These are phyloP conservation scores for Anoplolepis gracilipes DNA, from an alignment of 1,140 invertebrate genomes.

Conservation along the genomic window DNA sequence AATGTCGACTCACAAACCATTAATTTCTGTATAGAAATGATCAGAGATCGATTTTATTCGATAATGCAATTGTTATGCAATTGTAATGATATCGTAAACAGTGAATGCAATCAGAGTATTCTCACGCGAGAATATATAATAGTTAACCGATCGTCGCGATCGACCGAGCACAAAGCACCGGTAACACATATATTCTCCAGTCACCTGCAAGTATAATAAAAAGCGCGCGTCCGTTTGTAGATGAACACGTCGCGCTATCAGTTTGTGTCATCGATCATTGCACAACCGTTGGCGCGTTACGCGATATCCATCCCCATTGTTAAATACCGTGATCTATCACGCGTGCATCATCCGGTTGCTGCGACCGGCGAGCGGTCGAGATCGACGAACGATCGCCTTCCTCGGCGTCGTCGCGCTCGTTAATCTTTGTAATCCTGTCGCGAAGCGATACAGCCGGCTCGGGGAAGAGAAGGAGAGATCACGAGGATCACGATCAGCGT, in stretches of 20 bases:
- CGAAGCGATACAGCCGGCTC: not conserved
- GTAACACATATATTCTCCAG: constrained; percentile 31
- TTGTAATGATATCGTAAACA: not conserved
- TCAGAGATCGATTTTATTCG: not conserved
- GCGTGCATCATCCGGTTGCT: constrained; percentile 7
- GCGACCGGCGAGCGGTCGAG: constrained; percentile 34
- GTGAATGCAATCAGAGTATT: constrained; percentile 8
- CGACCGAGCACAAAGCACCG: constrained; percentile 30
- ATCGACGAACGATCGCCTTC: constrained; percentile 18
- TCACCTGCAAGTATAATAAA: constrained; percentile 46
- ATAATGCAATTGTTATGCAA: constrained; percentile 4
- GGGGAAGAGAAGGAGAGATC: not conserved
- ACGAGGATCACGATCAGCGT: constrained; percentile 14
- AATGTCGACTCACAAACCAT: not conserved
- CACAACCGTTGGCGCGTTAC: constrained; percentile 46
- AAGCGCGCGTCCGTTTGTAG: constrained; percentile 20
- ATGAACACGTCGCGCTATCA: constrained; percentile 63
- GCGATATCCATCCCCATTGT: constrained; percentile 57
- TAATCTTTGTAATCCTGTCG: constrained; percentile 59
- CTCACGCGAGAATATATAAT: not conserved
- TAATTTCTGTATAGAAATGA: not conserved
- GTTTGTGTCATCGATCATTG: constrained; percentile 62
- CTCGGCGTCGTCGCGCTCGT: constrained; percentile 38
- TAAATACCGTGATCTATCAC: constrained; percentile 54
- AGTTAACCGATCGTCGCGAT: constrained; percentile 40